These are phyloP conservation scores for Yponomeuta evonymella DNA, from an alignment of 2,888 invertebrate species.

Conservation along the genomic window DNA sequence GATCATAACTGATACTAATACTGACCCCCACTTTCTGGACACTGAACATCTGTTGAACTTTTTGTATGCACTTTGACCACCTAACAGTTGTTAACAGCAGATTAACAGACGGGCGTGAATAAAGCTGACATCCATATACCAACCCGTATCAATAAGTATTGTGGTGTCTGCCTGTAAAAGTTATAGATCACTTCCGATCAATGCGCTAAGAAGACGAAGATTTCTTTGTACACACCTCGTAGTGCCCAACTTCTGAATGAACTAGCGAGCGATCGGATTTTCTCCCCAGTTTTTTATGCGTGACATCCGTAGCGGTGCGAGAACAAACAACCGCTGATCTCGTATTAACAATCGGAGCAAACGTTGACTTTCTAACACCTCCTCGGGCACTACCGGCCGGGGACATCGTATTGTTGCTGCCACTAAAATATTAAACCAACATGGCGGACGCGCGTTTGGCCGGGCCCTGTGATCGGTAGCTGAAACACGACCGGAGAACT, in stretches of 20 bases:
- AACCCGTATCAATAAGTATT: too few species aligned
- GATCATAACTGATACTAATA: too few species aligned
- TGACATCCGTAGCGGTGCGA: not conserved
- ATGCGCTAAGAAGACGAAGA: too few species aligned
- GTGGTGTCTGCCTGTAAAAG: too few species aligned
- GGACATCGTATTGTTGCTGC: constrained; percentile 44
- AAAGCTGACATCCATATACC: too few species aligned
- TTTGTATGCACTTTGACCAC: too few species aligned
- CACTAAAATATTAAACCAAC: constrained; percentile 62
- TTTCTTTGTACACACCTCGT: too few species aligned
- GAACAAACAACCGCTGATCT: not conserved
- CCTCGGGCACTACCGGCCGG: constrained; percentile 39
- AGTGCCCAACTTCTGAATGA: not conserved
- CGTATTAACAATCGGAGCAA: constrained; percentile 42
- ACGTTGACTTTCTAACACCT: constrained; percentile 36
- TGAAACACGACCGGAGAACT: constrained; percentile 20
- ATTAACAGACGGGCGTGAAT: too few species aligned
- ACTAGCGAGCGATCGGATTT: not conserved
- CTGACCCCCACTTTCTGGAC: too few species aligned
- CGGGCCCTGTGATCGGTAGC: constrained; percentile 48
- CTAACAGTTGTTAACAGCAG: too few species aligned
- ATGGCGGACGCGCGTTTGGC: constrained; percentile 51
- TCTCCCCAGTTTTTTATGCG: not conserved
- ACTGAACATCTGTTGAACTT: too few species aligned
- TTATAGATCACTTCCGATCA: too few species aligned